These are phyloP conservation scores for Lynx canadensis DNA, from an alignment of 2,113 vertebrate genomes.

Conservation along the genomic window DNA sequence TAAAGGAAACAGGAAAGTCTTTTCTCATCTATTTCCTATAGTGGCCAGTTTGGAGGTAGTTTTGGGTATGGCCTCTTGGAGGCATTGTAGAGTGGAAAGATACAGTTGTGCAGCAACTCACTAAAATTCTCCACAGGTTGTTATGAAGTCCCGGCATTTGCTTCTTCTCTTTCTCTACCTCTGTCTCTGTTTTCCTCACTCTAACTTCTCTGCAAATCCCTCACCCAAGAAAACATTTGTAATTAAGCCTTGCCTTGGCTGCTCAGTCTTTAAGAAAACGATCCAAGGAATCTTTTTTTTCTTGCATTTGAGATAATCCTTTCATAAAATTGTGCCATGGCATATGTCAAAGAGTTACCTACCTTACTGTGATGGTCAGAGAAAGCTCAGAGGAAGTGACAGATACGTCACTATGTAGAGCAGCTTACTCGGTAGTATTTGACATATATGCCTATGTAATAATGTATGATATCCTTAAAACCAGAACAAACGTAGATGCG, in stretches of 20 bases:
- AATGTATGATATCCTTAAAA: background rate
- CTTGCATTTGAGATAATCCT: background rate
- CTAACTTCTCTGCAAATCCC: background rate
- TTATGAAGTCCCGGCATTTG: background rate
- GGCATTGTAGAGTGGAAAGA: background rate
- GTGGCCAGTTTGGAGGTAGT: background rate
- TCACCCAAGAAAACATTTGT: background rate
- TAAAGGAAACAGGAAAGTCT: background rate
- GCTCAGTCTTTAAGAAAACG: background rate
- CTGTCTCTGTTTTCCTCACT: background rate
- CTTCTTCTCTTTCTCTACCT: background rate
- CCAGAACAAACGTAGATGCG: background rate
- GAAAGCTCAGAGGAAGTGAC: background rate
- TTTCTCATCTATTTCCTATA: background rate
- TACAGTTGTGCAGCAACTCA: too few species aligned
- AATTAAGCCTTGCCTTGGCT: background rate
- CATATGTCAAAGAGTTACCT: background rate
- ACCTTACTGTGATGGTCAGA: background rate
- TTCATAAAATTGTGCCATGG: background rate
- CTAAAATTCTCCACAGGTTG: accelerated
- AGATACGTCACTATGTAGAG: background rate
- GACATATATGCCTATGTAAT: background rate
- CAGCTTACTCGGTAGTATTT: background rate
- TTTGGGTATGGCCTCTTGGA: background rate
- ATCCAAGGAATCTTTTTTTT: background rate